phyloP scores from a whole-genome alignment of 2,797 vertebrate species.

The Sebastes nivosus region DNA sequence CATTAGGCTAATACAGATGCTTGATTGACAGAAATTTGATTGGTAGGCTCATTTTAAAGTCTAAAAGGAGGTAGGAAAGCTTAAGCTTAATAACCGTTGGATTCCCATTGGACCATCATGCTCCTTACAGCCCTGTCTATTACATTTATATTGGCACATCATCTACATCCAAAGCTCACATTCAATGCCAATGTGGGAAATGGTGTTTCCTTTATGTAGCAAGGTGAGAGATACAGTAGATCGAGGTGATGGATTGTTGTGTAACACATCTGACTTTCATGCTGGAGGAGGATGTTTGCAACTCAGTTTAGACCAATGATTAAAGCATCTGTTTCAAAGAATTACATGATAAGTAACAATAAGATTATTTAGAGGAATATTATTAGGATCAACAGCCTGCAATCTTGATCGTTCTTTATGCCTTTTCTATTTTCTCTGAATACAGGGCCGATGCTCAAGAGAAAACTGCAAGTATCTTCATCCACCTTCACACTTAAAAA shows the following conservation, averaged over 20 bases:
- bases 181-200: not conserved
- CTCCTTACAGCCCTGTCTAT: not conserved
- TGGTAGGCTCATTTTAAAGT: slow-evolving; percentile 2
- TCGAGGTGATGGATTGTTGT: not conserved
- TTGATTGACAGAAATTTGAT: not conserved
- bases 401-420: not conserved
- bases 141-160: not conserved
- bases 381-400: not conserved
- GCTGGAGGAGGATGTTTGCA: not conserved
- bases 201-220: not conserved
- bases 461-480: slow-evolving; percentile 99
- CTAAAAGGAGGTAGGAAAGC: not conserved
- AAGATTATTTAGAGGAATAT: not conserved
- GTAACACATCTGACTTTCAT: not conserved
- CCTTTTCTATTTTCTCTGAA: slow-evolving; percentile 28
- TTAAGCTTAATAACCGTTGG: not conserved
- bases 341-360: not conserved
- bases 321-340: not conserved
- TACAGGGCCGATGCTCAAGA: slow-evolving; percentile 95
- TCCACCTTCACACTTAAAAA: slow-evolving; percentile 98
- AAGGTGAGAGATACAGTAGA: no score
- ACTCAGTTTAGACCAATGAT: not conserved
- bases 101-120: not conserved
- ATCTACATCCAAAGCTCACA: not conserved
- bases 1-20: not conserved